Evolutionary conservation across 37 sponge, comb jelly and placozoan species (phyloP).

Genomic region (Cliona cf. orientalis): DNA sequence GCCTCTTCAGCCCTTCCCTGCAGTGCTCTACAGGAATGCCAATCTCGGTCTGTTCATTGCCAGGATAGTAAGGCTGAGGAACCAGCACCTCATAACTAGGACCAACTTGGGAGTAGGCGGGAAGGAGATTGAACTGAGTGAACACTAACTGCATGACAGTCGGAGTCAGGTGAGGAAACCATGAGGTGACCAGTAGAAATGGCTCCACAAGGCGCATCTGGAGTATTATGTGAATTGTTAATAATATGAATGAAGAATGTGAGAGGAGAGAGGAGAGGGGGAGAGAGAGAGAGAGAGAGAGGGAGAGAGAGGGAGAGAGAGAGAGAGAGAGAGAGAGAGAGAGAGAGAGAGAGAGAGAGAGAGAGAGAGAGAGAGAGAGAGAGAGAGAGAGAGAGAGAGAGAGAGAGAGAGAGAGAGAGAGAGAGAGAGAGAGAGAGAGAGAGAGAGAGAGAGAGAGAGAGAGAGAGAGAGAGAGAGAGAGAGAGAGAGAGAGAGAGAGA

Average conservation of each 20-base stretch:
- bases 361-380: slow-evolving; percentile 42
- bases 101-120: slow-evolving; percentile 8
- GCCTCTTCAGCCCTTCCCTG: background rate
- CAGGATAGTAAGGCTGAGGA: slow-evolving; percentile 21
- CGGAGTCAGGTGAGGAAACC: slow-evolving; percentile 13
- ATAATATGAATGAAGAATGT: background rate
- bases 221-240: background rate
- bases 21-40: background rate
- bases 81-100: slow-evolving; percentile 2
- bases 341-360: slow-evolving; percentile 57
- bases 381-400: slow-evolving; percentile 46
- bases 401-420: slow-evolving; percentile 33
- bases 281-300: slow-evolving; percentile 45
- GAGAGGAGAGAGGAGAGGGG: slow-evolving; percentile 7
- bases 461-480: slow-evolving; percentile 22
- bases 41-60: background rate
- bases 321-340: slow-evolving; percentile 64
- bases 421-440: slow-evolving; percentile 24
- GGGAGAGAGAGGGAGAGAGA: slow-evolving; percentile 35
- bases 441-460: no score
- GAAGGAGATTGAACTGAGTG: background rate
- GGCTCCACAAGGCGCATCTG: slow-evolving; percentile 28
- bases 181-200: slow-evolving; percentile 14
- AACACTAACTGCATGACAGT: background rate
- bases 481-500: slow-evolving; percentile 25